A percentile compares a stretch with the other conserved stretches of the same genome.
Conservation (phyloP, 2,888 invertebrate genomes). For the Sepiola atlantica region DNA sequence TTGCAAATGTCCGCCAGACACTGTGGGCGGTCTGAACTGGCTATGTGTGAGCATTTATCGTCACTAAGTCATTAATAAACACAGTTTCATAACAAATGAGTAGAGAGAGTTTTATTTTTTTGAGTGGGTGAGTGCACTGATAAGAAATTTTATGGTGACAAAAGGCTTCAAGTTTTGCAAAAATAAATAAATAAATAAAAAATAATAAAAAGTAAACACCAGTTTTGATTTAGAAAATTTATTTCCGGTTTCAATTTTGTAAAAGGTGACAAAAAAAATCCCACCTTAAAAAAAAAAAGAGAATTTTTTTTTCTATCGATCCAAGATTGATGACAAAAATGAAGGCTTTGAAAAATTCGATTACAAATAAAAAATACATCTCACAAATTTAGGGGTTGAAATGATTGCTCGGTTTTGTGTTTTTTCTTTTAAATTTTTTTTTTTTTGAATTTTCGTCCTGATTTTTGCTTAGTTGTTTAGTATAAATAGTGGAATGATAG, state of each 20-base stretch:
- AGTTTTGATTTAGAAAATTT: not conserved
- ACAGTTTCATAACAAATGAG: too few relatives aligned
- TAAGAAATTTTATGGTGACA: too few relatives aligned
- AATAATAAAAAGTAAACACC: not conserved
- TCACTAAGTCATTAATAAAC: too few relatives aligned
- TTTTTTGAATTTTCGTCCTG: not conserved
- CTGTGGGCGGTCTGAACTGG: too few relatives aligned
- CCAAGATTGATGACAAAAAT: not conserved
- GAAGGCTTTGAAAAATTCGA: not conserved
- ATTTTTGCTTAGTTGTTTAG: not conserved
- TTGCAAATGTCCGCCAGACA: too few relatives aligned
- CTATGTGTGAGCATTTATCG: too few relatives aligned
- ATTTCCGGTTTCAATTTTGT: not conserved
- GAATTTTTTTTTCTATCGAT: not conserved
- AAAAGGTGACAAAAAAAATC: not conserved
- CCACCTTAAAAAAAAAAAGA: too few relatives aligned
- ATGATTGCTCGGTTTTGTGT: not conserved
- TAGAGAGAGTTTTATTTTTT: too few relatives aligned
- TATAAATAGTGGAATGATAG: not conserved
- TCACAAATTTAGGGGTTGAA: not conserved
- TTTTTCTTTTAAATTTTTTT: too few relatives aligned
- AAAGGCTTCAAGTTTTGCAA: too few relatives aligned
- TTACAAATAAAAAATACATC: not conserved
- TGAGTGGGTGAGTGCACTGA: too few relatives aligned
- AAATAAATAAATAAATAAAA: too few relatives aligned